Base-by-base conservation (phyloP, 2,888 invertebrate genomes). In the Andrena bucephala region DNA sequence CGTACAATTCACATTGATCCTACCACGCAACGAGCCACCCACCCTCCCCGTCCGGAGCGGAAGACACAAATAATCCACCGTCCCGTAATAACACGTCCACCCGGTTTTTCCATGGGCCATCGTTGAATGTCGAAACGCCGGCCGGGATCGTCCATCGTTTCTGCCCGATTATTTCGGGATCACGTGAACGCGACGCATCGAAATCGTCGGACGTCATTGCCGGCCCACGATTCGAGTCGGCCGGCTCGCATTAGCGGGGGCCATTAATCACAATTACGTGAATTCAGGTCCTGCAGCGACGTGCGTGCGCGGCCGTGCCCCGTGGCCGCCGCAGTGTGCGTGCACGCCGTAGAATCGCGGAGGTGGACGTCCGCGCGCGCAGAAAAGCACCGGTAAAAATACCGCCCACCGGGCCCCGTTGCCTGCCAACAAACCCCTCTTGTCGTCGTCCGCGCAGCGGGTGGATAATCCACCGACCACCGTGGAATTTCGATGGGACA, bases 191-290 rank as follows among this genome's bases (percentile, higher is more conserved):
- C 77, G 20, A 20, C 54, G 68, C 78, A 74, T 83, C 81, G 83
- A 89, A 90, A 90, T 88, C 84, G 85, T 81, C 88, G 87, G 89
- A 88, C 90, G 89, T 90, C 89, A 89, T 87, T 42, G 42, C 42
- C 42, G 42, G 42, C 42, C 84, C 84, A 84, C 86, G 86, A 89
- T 87, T 90, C 88, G 88, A 87, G 85, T 75, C 85, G 87, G 88
- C 84, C 83, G 87, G 86, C 84, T 81, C 74, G 89, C 88, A 90
- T 91, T 90, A 91, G 89, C 89, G 13, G 83, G 81, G 72, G 82
- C 91, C 92, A 93, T 93, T 93, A 92, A 93, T 93, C 93, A 92
- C 92, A 93, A 93, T 93, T 93, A 93, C 92, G 93, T 89, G 90
- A 92, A 92, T 92, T 91, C 92, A 92, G 91, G 87, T 88, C 89